phyloP scores from a whole-genome alignment of 2,113 vertebrate species.

The Murina feae region DNA sequence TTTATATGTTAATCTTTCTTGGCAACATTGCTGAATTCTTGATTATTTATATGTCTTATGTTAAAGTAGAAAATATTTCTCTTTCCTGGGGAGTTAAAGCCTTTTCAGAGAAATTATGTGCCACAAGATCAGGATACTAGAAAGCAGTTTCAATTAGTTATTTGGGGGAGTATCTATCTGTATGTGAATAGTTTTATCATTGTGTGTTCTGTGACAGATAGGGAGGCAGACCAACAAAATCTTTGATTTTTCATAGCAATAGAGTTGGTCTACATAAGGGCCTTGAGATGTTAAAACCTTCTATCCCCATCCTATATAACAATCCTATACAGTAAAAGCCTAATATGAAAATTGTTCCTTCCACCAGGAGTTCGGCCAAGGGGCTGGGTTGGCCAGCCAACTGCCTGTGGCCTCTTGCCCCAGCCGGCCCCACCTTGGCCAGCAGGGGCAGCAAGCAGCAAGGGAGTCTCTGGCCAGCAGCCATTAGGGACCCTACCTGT shows the following conservation, averaged over 20 bases:
- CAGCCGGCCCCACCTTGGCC: no score
- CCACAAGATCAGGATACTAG: background rate
- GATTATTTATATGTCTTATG: background rate
- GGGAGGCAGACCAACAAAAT: background rate
- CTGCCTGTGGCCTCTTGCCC: no score
- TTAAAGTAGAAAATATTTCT: conserved; percentile 22
- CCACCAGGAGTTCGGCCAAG: no score
- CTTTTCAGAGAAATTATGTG: background rate
- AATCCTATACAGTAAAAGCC: no score
- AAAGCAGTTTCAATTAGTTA: background rate
- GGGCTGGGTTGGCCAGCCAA: no score
- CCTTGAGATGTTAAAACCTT: background rate
- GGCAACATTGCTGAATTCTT: background rate
- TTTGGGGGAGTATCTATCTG: background rate
- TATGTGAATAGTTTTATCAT: background rate
- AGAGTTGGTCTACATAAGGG: background rate
- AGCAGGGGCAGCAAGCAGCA: no score
- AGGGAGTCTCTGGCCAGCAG: no score
- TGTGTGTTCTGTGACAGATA: background rate
- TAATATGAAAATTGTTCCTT: no score
- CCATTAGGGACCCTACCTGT: no score
- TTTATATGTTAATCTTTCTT: background rate
- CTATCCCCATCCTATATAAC: no score
- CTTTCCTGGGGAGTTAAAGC: background rate
- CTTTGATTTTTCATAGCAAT: background rate